A percentile compares a stretch with the other conserved stretches of the same genome.
These are phyloP conservation scores for Eupleurogrammus muticus DNA, from an alignment of 2,797 vertebrate genomes.

Conservation along the genomic window DNA sequence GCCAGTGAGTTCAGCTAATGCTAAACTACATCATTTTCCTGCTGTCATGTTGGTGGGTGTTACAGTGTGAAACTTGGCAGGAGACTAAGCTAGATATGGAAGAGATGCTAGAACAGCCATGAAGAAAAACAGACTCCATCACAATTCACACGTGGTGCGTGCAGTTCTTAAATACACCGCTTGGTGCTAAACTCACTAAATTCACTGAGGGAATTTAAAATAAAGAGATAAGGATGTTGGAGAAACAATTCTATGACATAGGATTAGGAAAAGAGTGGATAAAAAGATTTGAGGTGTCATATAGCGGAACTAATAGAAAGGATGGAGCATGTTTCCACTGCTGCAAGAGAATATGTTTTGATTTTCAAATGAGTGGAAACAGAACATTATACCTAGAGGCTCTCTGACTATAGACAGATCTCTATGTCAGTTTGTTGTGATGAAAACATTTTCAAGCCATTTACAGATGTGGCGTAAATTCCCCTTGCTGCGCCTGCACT, in stretches of 20 bases:
- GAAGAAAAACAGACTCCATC: slow-evolving; percentile 31
- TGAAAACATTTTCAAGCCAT: slow-evolving; percentile 66
- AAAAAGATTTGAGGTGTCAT: slow-evolving; percentile 33
- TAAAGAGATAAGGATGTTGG: slow-evolving; percentile 21
- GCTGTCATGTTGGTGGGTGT: slow-evolving; percentile 29
- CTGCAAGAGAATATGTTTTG: slow-evolving; percentile 68
- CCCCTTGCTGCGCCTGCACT: slow-evolving; percentile 35
- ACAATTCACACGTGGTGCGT: slow-evolving; percentile 22
- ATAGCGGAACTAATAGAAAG: slow-evolving; percentile 59
- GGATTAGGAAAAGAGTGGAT: slow-evolving; percentile 34
- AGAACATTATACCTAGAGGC: slow-evolving; percentile 68
- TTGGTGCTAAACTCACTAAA: too few species aligned
- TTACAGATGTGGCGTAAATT: slow-evolving; percentile 74
- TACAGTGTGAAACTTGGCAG: slow-evolving; percentile 57
- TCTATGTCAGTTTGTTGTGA: slow-evolving; percentile 73
- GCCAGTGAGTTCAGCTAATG: too few species aligned
- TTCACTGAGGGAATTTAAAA: slow-evolving; percentile 27
- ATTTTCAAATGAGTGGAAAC: slow-evolving; percentile 69
- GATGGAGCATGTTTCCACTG: slow-evolving; percentile 50
- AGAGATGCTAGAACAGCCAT: slow-evolving; percentile 27
- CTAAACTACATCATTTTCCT: slow-evolving; percentile 32
- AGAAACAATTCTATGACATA: slow-evolving; percentile 15
- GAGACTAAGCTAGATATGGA: slow-evolving; percentile 26
- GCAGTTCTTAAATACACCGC: too few species aligned
- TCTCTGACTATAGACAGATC: slow-evolving; percentile 55